Conservation (phyloP, 1,140 invertebrate genomes). For the Rhopalosiphum padi region DNA sequence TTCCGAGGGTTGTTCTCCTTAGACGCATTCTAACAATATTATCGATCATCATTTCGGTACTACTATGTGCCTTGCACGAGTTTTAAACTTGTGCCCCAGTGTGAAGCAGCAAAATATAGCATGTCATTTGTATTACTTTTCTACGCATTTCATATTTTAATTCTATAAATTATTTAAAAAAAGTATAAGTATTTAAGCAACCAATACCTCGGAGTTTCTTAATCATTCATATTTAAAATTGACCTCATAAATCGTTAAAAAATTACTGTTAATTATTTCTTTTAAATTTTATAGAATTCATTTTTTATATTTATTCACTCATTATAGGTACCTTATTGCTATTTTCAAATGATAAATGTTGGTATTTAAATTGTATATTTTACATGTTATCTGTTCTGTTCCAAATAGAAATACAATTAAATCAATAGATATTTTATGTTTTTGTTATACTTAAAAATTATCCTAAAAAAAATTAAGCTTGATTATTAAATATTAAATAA, state of each 20-base stretch:
- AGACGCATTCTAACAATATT: background rate
- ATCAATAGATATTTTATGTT: background rate
- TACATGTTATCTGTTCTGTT: background rate
- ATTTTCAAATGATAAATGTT: background rate
- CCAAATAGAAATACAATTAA: background rate
- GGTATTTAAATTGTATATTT: background rate
- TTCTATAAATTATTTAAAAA: background rate
- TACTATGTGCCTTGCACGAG: conserved; percentile 44
- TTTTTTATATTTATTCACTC: background rate
- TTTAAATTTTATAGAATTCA: background rate
- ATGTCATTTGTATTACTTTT: conserved; percentile 28
- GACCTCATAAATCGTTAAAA: background rate
- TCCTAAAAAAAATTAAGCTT: background rate
- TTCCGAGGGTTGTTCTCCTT: background rate
- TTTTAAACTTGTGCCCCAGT: background rate
- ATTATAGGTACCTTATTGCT: background rate
- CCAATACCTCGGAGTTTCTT: background rate
- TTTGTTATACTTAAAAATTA: background rate
- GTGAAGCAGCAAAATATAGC: background rate
- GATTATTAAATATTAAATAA: background rate
- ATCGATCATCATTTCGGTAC: conserved; percentile 39
- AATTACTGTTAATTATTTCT: background rate
- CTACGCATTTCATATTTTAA: background rate
- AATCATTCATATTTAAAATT: background rate
- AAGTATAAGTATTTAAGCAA: background rate